Conservation (phyloP, 2,113 vertebrate species). For the Apteryx mantelli region DNA sequence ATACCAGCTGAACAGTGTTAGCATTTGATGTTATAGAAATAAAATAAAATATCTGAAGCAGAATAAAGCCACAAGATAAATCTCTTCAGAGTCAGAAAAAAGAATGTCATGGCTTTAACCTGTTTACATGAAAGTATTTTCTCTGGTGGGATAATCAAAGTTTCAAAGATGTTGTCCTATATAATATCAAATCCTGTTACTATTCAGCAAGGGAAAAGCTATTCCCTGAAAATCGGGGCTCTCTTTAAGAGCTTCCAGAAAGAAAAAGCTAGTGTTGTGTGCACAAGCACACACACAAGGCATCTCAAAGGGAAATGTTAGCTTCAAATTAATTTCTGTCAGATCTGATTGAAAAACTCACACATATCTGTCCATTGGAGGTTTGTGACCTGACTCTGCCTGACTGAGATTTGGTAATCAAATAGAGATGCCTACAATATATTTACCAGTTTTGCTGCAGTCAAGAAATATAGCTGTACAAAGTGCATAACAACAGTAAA, state of each 20-base stretch:
- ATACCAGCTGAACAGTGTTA: slow-evolving; percentile 23
- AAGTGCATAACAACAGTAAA: neutral
- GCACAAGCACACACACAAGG: slow-evolving; percentile 32
- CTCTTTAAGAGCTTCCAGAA: slow-evolving; percentile 45
- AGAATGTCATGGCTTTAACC: slow-evolving; percentile 26
- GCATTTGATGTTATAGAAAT: slow-evolving; percentile 19
- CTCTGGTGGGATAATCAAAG: slow-evolving; percentile 49
- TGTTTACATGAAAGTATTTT: slow-evolving; percentile 54
- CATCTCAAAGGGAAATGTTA: slow-evolving; percentile 66
- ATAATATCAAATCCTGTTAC: slow-evolving; percentile 61
- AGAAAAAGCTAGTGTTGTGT: slow-evolving; percentile 40
- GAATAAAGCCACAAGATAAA: slow-evolving; percentile 46
- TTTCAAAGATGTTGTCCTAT: slow-evolving; percentile 66
- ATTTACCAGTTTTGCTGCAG: slow-evolving; percentile 19
- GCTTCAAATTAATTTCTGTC: slow-evolving; percentile 74
- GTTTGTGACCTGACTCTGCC: slow-evolving; percentile 54
- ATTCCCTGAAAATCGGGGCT: slow-evolving; percentile 55
- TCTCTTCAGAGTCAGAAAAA: slow-evolving; percentile 26
- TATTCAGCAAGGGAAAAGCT: slow-evolving; percentile 54
- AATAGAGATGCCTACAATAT: slow-evolving; percentile 45
- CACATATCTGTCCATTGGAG: slow-evolving; percentile 60
- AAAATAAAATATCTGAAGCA: slow-evolving; percentile 54
- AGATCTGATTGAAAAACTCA: slow-evolving; percentile 68
- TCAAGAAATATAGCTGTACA: slow-evolving; percentile 36
- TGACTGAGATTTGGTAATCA: slow-evolving; percentile 68